A percentile compares a stretch with the other conserved stretches of the same genome.
Conservation (phyloP, 1,140 invertebrate species). For the Macrocentrus cingulum region DNA sequence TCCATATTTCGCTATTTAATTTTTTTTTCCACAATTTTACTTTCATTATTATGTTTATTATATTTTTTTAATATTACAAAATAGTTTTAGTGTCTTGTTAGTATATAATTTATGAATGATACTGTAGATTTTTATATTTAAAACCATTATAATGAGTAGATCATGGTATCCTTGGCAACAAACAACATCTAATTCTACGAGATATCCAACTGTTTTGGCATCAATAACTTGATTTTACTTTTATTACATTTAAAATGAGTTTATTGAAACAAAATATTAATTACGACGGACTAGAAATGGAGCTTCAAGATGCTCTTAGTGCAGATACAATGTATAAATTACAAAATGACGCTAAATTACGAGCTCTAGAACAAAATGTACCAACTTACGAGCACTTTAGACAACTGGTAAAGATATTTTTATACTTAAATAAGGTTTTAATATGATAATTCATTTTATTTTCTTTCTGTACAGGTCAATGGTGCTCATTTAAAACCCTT, state of each 20-base stretch:
- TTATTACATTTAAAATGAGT: conserved; percentile 37
- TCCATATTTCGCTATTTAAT: too few relatives aligned
- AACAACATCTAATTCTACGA: neutral
- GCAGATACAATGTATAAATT: conserved; percentile 61
- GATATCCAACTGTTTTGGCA: neutral
- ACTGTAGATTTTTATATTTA: neutral
- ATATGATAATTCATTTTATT: conserved; percentile 8
- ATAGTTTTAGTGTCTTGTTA: too few relatives aligned
- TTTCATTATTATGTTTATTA: too few relatives aligned
- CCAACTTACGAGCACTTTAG: conserved; percentile 64
- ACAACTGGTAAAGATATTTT: conserved; percentile 43
- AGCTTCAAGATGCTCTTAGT: conserved; percentile 51
- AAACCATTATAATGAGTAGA: neutral
- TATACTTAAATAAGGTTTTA: neutral
- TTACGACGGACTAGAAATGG: conserved; percentile 46
- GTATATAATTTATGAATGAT: neutral
- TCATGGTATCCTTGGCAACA: conserved; percentile 21
- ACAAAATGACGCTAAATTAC: conserved; percentile 65
- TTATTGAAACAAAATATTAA: conserved; percentile 42
- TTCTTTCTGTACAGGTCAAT: conserved; percentile 44
- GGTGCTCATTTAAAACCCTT: conserved; percentile 51
- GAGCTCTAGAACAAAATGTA: conserved; percentile 61
- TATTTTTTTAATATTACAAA: too few relatives aligned
- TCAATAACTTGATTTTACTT: neutral
- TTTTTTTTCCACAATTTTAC: too few relatives aligned